Percentiles rank a stretch among this genome's conserved stretches.
phyloP scores from a whole-genome alignment of 2,113 vertebrate species.

The Natator depressus region DNA sequence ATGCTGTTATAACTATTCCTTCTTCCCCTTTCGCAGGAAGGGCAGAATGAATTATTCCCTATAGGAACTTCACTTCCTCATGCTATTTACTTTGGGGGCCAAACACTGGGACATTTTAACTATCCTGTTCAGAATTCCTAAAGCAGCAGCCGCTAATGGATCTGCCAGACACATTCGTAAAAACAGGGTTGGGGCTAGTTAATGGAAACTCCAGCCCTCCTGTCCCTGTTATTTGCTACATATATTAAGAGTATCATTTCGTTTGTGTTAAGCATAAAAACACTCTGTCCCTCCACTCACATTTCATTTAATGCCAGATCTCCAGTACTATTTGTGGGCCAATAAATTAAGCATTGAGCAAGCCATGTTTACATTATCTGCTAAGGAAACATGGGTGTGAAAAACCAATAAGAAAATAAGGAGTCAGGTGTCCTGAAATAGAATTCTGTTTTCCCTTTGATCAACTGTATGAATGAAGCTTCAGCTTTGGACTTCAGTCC shows the following conservation, averaged over 20 bases:
- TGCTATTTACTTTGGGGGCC: background rate
- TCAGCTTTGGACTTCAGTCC: background rate
- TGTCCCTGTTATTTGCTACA: conserved; percentile 59
- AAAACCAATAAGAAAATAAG: background rate
- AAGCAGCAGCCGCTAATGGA: conserved; percentile 63
- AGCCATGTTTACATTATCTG: background rate
- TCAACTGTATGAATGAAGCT: background rate
- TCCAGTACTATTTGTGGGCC: conserved; percentile 40
- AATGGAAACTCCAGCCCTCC: conserved; percentile 71
- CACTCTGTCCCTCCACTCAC: conserved; percentile 6
- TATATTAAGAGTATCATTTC: conserved; percentile 54
- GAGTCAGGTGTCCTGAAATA: background rate
- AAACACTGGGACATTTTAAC: conserved; percentile 39
- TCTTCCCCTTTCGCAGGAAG: conserved; percentile 21
- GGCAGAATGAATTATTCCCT: conserved; percentile 45
- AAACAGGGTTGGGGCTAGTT: conserved; percentile 53
- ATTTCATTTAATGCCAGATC: conserved; percentile 20
- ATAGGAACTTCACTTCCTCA: conserved; percentile 24
- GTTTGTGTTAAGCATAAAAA: conserved; percentile 61
- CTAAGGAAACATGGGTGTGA: conserved; percentile 15
- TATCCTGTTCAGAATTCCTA: conserved; percentile 48
- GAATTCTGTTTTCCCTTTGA: background rate
- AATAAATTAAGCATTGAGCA: conserved; percentile 56
- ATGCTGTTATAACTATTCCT: background rate
- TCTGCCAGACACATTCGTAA: conserved; percentile 67